phyloP scores from a whole-genome alignment of 1,140 invertebrate species.

The Solenopsis fugax region DNA sequence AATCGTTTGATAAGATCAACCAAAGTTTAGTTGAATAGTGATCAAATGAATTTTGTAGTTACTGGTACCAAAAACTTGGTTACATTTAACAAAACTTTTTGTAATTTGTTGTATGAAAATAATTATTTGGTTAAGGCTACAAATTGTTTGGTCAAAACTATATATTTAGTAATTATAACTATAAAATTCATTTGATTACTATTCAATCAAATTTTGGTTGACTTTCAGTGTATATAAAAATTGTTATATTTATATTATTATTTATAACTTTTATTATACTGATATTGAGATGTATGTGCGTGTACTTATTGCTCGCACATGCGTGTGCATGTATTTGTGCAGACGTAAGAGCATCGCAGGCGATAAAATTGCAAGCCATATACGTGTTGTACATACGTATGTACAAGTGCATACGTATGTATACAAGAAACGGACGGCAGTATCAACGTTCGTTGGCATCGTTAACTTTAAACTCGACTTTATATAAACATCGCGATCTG shows the following conservation, averaged over 20 bases:
- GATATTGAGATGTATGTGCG: neutral
- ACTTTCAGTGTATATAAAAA: too few relatives aligned
- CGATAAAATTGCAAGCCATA: constrained; percentile 15
- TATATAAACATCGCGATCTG: constrained; percentile 33
- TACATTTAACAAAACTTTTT: too few relatives aligned
- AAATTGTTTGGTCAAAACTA: too few relatives aligned
- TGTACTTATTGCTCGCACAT: neutral
- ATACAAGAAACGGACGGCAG: neutral
- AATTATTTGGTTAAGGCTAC: too few relatives aligned
- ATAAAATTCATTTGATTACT: too few relatives aligned
- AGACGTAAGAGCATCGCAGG: neutral
- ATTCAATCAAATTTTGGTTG: too few relatives aligned
- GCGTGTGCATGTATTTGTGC: neutral
- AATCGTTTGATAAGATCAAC: too few relatives aligned
- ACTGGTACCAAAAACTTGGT: too few relatives aligned
- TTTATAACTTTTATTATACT: neutral
- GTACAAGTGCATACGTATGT: neutral
- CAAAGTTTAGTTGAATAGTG: too few relatives aligned
- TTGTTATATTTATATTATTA: neutral
- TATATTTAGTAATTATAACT: too few relatives aligned
- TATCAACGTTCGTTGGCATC: constrained; percentile 18
- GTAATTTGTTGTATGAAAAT: too few relatives aligned
- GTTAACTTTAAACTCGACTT: constrained; percentile 37
- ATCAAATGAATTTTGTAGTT: too few relatives aligned
- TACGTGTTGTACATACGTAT: neutral